phyloP scores from a whole-genome alignment of 2,797 vertebrate species.

The Stomatorhinus walkeri region DNA sequence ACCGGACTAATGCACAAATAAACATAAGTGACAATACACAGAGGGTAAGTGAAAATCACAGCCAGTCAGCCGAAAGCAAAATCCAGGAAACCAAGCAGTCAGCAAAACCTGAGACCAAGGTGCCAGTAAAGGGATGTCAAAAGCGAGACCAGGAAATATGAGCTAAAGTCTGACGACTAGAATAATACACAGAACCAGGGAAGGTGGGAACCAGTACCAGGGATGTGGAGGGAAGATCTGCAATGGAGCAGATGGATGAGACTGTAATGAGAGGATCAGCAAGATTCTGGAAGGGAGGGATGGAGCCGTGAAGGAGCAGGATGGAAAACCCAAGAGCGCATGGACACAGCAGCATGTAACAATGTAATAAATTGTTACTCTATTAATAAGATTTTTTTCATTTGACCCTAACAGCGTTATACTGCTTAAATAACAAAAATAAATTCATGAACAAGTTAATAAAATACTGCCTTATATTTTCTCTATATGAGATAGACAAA shows the following conservation, averaged over 20 bases:
- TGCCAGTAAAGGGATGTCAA: neutral
- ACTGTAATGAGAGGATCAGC: neutral
- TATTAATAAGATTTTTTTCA: neutral
- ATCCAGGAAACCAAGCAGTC: neutral
- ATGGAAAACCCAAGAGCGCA: neutral
- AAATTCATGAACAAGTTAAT: neutral
- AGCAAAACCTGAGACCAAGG: neutral
- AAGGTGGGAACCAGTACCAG: neutral
- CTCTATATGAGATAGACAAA: neutral
- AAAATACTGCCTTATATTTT: neutral
- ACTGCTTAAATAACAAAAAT: neutral
- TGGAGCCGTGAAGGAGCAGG: neutral
- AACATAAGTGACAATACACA: neutral
- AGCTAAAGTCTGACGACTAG: neutral
- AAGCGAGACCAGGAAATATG: neutral
- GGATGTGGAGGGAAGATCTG: neutral
- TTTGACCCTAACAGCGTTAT: neutral
- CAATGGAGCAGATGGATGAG: neutral
- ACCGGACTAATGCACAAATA: neutral
- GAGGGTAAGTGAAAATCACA: neutral
- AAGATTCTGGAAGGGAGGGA: neutral
- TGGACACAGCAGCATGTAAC: neutral
- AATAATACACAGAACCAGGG: neutral
- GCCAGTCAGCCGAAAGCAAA: neutral
- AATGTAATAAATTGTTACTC: neutral